A percentile compares a stretch with the other conserved stretches of the same genome.
These are phyloP conservation scores for Sarcoramphus papa DNA, from an alignment of 2,797 vertebrate species.

Conservation along the genomic window DNA sequence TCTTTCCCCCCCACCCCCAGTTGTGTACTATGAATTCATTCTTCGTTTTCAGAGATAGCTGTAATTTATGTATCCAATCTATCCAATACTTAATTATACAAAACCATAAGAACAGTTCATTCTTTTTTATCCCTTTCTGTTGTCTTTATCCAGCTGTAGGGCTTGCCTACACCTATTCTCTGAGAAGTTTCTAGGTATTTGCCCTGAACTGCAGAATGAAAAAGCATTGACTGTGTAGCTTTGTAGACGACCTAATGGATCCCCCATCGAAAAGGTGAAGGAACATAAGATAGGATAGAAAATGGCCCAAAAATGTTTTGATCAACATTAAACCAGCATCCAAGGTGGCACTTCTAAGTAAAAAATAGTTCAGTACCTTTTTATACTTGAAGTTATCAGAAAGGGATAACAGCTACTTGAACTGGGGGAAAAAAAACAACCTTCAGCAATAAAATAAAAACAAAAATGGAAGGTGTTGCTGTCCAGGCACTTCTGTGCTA, in stretches of 20 bases:
- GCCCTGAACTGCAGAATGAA: background rate
- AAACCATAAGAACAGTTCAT: background rate
- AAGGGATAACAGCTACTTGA: background rate
- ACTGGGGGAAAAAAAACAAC: fast-evolving
- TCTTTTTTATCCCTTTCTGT: background rate
- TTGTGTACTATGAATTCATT: background rate
- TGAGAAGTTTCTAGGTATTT: background rate
- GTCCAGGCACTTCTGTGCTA: background rate
- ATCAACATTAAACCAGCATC: background rate
- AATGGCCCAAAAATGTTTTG: background rate
- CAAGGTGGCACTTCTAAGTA: background rate
- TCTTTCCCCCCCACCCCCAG: no score
- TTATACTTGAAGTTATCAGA: background rate
- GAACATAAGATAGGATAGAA: background rate
- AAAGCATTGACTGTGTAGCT: background rate
- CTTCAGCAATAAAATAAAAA: background rate
- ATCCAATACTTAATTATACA: background rate
- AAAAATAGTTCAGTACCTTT: background rate
- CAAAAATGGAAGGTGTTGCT: background rate
- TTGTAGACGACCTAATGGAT: background rate
- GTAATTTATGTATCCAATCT: background rate
- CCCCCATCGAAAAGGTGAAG: background rate
- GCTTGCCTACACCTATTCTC: background rate
- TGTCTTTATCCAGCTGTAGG: background rate
- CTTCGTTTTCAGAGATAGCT: background rate